phyloP scores from a whole-genome alignment of 2,888 invertebrate species.

The Panopea generosa region DNA sequence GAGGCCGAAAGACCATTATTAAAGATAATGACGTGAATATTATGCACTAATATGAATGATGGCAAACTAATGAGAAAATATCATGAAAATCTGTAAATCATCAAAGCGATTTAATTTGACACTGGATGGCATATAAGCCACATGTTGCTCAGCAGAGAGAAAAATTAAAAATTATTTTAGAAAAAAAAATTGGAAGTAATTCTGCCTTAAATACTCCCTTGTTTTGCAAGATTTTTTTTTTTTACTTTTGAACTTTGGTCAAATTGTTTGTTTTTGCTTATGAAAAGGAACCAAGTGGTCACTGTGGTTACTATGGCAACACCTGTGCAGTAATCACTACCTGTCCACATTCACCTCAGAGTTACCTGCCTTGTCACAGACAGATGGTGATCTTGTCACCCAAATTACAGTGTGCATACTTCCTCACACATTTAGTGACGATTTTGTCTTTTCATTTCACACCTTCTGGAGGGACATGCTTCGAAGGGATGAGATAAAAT shows the following conservation, averaged over 20 bases:
- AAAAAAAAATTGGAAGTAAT: no score
- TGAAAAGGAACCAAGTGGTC: no score
- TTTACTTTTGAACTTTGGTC: no score
- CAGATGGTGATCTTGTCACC: conserved; percentile 8
- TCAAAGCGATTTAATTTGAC: not conserved
- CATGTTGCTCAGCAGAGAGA: no score
- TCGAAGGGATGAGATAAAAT: not conserved
- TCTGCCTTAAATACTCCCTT: no score
- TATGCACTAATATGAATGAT: conserved; percentile 32
- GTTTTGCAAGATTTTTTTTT: no score
- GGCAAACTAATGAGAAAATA: conserved; percentile 29
- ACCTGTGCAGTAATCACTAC: conserved; percentile 44
- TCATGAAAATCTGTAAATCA: conserved; percentile 6
- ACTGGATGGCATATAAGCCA: no score
- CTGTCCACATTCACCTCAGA: conserved; percentile 32
- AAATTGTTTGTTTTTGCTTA: no score
- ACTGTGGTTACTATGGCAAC: conserved; percentile 17
- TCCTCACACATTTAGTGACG: conserved; percentile 20
- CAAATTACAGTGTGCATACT: conserved; percentile 27
- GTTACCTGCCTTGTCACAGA: conserved; percentile 33
- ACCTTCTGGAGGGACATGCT: conserved; percentile 9
- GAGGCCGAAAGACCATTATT: conserved; percentile 31
- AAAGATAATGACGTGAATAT: conserved; percentile 38
- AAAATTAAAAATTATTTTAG: no score
- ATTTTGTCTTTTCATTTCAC: conserved; percentile 24